Conservation (phyloP, 2,113 vertebrate species). For the Vireo altiloquus region DNA sequence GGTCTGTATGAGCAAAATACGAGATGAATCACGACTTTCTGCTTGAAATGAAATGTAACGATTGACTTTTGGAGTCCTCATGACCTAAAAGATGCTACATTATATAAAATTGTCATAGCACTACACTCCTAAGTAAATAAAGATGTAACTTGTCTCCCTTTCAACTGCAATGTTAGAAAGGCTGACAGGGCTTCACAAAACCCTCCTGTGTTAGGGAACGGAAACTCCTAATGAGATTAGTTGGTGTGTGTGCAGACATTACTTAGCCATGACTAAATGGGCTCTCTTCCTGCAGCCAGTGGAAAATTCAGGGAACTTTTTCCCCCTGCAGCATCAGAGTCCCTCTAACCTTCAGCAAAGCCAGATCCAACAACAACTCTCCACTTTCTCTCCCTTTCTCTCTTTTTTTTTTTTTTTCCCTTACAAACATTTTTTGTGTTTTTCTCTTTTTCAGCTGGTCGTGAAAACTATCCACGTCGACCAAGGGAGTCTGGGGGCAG, state of each 20-base stretch:
- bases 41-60: neutral
- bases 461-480: conserved; percentile 22
- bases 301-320: conserved; percentile 88
- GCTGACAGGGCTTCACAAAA: conserved; percentile 82
- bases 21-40: neutral
- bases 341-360: conserved; percentile 78
- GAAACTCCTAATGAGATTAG: conserved; percentile 99
- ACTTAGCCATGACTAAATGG: conserved; percentile 94
- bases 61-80: neutral
- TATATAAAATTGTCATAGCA: neutral
- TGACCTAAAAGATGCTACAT: conserved; percentile 10
- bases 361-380: conserved; percentile 79
- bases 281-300: conserved; percentile 91
- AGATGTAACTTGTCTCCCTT: conserved; percentile 69
- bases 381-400: conserved; percentile 56
- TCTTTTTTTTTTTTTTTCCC: neutral
- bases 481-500: conserved; percentile 19
- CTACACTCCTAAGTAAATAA: conserved; percentile 68
- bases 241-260: conserved; percentile 94
- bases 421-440: conserved; percentile 3
- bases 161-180: conserved; percentile 54
- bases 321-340: conserved; percentile 79
- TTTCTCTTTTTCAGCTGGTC: neutral
- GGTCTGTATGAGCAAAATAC: neutral
- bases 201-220: conserved; percentile 88